Evolutionary conservation across 1,140 invertebrate species (phyloP).

Genomic region (Andricus grossulariae): DNA sequence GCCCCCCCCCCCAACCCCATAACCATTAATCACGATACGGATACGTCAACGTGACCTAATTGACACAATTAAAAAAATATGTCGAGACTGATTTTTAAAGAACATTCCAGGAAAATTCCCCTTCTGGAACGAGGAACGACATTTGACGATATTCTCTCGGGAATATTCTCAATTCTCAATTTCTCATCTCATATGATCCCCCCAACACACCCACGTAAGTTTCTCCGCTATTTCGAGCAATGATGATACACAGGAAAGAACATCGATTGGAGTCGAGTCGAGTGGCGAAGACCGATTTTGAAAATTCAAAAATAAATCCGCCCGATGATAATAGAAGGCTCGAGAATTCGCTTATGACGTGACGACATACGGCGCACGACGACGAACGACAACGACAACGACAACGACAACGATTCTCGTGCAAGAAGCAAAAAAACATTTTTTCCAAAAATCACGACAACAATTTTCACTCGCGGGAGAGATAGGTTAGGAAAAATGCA

Average conservation of each 20-base stretch:
- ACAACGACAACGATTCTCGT: no score
- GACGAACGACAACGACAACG: no score
- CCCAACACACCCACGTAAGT: constrained; percentile 51
- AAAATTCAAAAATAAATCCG: constrained; percentile 49
- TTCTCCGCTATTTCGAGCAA: constrained; percentile 57
- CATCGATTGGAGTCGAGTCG: constrained; percentile 22
- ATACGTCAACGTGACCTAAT: background rate
- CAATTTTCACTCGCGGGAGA: no score
- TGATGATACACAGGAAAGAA: constrained; percentile 47
- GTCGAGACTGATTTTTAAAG: background rate
- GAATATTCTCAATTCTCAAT: background rate
- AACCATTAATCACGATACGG: background rate
- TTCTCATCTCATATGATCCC: background rate
- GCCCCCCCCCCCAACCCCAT: background rate
- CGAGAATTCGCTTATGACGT: constrained; percentile 33
- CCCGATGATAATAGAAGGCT: constrained; percentile 34
- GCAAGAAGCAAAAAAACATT: no score
- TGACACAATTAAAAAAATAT: background rate
- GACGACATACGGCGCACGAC: background rate
- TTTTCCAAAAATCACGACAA: background rate
- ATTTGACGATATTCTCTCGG: background rate
- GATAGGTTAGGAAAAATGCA: background rate
- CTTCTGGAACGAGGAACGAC: background rate
- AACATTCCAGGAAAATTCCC: constrained; percentile 15
- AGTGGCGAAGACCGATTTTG: constrained; percentile 23